Evolutionary conservation across 2,888 invertebrate species (phyloP).

Genomic region (Hybos culiciformis): DNA sequence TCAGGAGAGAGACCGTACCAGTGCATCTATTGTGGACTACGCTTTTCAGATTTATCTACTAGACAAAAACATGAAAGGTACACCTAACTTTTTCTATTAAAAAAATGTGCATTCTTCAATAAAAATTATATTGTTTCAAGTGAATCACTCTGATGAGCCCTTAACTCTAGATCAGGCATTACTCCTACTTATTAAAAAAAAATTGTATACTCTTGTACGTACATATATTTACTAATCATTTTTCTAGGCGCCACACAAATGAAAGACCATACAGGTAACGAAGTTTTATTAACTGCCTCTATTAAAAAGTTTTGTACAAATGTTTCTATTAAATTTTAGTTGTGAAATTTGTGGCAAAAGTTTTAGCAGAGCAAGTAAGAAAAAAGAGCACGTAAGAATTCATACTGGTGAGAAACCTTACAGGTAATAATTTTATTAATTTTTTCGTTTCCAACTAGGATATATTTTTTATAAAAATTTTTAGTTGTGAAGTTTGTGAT

Average conservation of each 20-base stretch:
- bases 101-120: too few species aligned
- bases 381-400: conserved; percentile 9
- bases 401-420: conserved; percentile 12
- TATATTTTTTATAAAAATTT: background rate
- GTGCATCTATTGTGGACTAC: conserved; percentile 15
- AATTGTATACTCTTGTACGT: too few species aligned
- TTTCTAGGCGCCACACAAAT: conserved; percentile 8
- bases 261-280: conserved; percentile 15
- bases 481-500: conserved; percentile 12
- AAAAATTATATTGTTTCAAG: too few species aligned
- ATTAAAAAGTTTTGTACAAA: too few species aligned
- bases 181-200: too few species aligned
- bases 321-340: too few species aligned
- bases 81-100: background rate
- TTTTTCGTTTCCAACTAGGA: background rate
- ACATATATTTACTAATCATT: background rate
- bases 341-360: conserved; percentile 13
- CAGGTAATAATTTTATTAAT: conserved; percentile 1
- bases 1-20: conserved; percentile 13
- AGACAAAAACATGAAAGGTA: conserved; percentile 16
- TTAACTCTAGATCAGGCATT: too few species aligned
- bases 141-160: too few species aligned
- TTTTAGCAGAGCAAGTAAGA: conserved; percentile 12
- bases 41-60: conserved; percentile 16
- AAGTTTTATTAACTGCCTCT: too few species aligned